Evolutionary conservation across 1,140 invertebrate genomes (phyloP), one percentile per base, ranked within the genome.

Genomic region (Halictus rubicundus): DNA sequence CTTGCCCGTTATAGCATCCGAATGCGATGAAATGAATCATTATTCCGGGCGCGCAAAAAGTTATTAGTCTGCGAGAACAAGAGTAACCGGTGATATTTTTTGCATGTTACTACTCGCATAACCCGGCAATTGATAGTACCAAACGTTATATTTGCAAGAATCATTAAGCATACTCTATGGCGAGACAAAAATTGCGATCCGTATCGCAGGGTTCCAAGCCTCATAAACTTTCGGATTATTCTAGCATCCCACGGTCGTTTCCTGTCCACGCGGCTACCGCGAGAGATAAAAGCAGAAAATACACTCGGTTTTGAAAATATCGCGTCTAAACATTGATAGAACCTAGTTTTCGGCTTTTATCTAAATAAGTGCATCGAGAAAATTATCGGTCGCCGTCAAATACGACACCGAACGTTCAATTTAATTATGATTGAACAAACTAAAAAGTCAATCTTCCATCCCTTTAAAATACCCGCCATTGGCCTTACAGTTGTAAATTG

Each of bases 211-310:
- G 52, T 65, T 63, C 61, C 68, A 64, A 54, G 68, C 10, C 49
- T 77, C 71, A 84, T 84, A 84, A 84, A 84, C 68, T 77, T 84
- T 39, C 72, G 68, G 77, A 78, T 84, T 85, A 81, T 52, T 16
- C 60, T 12, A 60, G 52, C 68, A 42, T 21, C 9, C 65, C 9
- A 4, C 60, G 71, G 75, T 80, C 81, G 77, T 84, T 84, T 63
- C 64, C 68, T 68, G 72, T 68, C 68, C 76, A 75, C 74, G 73
- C 52, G 46, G 59, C 82, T 21, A 65, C 68, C 52, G 42, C 68
- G 27, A n/a, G 19, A 84, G 83, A 84, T 85, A 85, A 85, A 84
- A 59, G 60, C 78, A 46, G 68, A 59, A 85, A 85, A 81, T 85
- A 85, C 76, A 78, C 39, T 73, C 23, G 81, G 81, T 76, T 84